Conservation (phyloP, 1,140 invertebrate genomes). For the Ceratina australensis region DNA sequence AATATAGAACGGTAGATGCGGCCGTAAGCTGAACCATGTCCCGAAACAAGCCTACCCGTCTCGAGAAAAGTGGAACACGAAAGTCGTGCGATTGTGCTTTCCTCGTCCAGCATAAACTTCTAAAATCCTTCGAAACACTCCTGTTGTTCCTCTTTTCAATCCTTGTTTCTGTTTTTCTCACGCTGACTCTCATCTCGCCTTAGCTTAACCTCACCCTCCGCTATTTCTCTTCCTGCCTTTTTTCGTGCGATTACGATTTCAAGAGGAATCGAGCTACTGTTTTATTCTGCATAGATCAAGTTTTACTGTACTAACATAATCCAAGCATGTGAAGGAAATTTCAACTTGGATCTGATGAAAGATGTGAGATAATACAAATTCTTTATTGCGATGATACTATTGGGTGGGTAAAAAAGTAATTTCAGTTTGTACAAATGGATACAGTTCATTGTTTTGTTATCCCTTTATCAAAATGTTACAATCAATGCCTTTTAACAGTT, state of each 20-base stretch:
- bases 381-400: no score
- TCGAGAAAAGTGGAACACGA: constrained; percentile 48
- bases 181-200: constrained; percentile 20
- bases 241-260: constrained; percentile 49
- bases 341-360: constrained; percentile 16
- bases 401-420: no score
- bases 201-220: not conserved
- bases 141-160: constrained; percentile 46
- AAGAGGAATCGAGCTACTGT: constrained; percentile 42
- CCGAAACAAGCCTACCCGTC: constrained; percentile 52
- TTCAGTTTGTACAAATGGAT: no score
- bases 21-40: constrained; percentile 17
- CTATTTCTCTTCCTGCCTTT: constrained; percentile 32
- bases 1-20: constrained; percentile 30
- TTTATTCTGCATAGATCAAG: constrained; percentile 40
- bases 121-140: constrained; percentile 59
- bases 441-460: no score
- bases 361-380: no score
- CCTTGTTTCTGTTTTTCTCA: constrained; percentile 52
- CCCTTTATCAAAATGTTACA: no score
- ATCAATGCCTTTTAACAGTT: no score
- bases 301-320: constrained; percentile 50
- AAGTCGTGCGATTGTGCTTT: constrained; percentile 55
- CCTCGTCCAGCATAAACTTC: constrained; percentile 54
- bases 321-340: no score